Conservation (phyloP, 92 coral and sea anemone species). For the Paragorgia papillata region DNA sequence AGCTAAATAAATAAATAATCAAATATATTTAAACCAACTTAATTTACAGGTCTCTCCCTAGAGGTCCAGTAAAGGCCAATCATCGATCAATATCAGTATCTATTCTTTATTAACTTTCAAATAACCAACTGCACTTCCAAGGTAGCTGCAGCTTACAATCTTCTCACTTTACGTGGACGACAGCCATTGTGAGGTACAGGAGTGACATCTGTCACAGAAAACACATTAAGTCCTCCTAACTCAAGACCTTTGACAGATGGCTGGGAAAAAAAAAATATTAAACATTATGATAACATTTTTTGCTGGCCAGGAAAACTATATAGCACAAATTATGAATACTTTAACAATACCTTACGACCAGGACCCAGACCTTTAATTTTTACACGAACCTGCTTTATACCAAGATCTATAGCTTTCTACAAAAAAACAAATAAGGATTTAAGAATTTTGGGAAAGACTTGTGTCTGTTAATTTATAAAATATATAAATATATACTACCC, state of each 20-base stretch:
- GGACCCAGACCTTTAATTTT: conserved; percentile 93
- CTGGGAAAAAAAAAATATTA: conserved; percentile 31
- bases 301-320: neutral
- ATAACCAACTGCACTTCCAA: no score
- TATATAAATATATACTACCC: no score
- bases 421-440: no score
- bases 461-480: no score
- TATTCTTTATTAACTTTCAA: no score
- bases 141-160: conserved; percentile 60
- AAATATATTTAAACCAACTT: no score
- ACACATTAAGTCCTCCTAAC: conserved; percentile 73
- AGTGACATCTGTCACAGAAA: conserved; percentile 92
- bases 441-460: no score
- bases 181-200: conserved; percentile 99
- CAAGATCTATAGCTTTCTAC: conserved; percentile 90
- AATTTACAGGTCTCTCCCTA: no score
- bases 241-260: conserved; percentile 82
- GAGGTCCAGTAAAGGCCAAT: no score
- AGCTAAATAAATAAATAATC: no score
- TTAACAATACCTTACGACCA: conserved; percentile 77
- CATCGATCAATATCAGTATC: no score
- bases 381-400: conserved; percentile 77
- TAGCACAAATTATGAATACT: no score
- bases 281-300: neutral
- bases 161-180: conserved; percentile 85